These are phyloP conservation scores for Conus canariensis DNA, from an alignment of 2,888 invertebrate species.

Conservation along the genomic window DNA sequence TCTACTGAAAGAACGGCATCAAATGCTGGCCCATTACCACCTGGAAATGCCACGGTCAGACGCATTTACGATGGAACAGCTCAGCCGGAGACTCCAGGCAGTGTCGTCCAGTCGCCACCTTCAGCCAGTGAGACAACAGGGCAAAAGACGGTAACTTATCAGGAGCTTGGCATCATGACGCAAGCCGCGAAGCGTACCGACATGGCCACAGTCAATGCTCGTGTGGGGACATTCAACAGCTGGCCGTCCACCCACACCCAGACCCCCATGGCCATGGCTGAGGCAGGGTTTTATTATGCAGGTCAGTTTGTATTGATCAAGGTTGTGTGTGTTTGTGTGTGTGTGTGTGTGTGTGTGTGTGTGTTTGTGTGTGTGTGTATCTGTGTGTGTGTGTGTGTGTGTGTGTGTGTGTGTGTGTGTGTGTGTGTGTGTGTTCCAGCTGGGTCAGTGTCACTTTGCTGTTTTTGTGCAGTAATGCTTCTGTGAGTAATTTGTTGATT, in stretches of 20 bases:
- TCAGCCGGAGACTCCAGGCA: not conserved
- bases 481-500: not conserved
- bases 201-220: conserved; percentile 19
- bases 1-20: not conserved
- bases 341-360: not conserved
- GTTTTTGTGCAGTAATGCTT: not conserved
- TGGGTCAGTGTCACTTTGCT: not conserved
- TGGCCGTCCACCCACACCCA: conserved; percentile 28
- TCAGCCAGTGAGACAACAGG: not conserved
- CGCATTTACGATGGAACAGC: conserved; percentile 25
- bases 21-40: not conserved
- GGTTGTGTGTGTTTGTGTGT: not conserved
- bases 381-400: not conserved
- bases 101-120: not conserved
- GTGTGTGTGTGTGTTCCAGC: too few relatives aligned
- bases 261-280: conserved; percentile 1
- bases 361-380: too few relatives aligned
- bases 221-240: conserved; percentile 22
- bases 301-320: conserved; percentile 17
- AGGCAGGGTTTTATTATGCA: conserved; percentile 43
- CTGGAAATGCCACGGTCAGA: too few relatives aligned
- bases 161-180: conserved; percentile 33
- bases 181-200: conserved; percentile 9
- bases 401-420: too few relatives aligned
- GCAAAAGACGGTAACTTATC: conserved; percentile 36